Base-by-base conservation (phyloP, 2,797 vertebrate species). In the Oreochromis mossambicus region DNA sequence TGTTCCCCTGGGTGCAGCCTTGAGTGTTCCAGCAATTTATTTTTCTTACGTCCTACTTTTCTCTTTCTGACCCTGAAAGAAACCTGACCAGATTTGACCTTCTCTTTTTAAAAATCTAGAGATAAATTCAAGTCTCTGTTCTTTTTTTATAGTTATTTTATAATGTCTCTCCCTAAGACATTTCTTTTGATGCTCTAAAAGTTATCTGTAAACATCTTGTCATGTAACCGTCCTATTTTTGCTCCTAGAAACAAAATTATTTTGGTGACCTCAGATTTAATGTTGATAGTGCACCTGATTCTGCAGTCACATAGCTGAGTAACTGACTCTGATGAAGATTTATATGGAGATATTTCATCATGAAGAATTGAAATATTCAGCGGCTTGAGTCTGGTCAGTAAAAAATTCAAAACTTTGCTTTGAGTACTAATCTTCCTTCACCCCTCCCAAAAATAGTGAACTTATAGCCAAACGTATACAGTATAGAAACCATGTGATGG, bases 21-120 rank as follows among this genome's bases (percentile, higher is more conserved):
- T 32, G 7, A 78, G 41, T 66, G 43, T 75, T 75, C 41, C 8
- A 41, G 36, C 2, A 4, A 12, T 38, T 32, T 46, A 63, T 54
- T 86, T 83, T 24, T 14, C 4, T 46, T 34, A 73, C 1, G 6
- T 51, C 19, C 19, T n/a, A n/a, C 8, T 51, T n/a, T 51, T 51
- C 50, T 10, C 19, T n/a, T 19, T 51, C 19, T 85, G 87, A 85
- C 80, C 78, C 50, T 76, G 51, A 86, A 82, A 87, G 68, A 82
- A 78, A 51, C 34, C 68, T n/a, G 9, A 77, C 36, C 43, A 83
- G 12, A 79, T 76, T 36, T 51, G 32, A 70, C 61, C 8, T 7
- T 9, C n/a, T 61, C 9, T 24, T 7, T 8, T 46, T 51, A 17
- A 51, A 29, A 76, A 34, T 50, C 8, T 76, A 15, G 9, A 50